Evolutionary conservation across 2,888 invertebrate genomes (phyloP), one percentile per base, ranked within the genome.

Genomic region (Molanna angustata): DNA sequence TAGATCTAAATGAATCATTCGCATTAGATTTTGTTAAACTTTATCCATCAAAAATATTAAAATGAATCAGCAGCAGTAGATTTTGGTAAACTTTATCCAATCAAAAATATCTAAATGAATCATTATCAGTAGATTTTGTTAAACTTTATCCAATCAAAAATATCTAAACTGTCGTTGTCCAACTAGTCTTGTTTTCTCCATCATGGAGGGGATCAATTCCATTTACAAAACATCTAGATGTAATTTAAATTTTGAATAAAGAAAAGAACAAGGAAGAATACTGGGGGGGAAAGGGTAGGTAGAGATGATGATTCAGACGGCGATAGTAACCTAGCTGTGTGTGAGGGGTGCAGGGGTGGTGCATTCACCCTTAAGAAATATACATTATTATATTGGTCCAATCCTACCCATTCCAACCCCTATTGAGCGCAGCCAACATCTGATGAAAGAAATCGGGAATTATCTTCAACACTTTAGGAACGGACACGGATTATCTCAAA

Each of bases 391-490:
- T 27, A 42, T 27, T 42, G 20, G 27, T 21, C 37, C 53, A 53
- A 53, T 53, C 49, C 49, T 49, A n/a, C n/a, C n/a, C n/a, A n/a
- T n/a, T n/a, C n/a, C n/a, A n/a, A n/a, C n/a, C n/a, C n/a, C n/a
- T n/a, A n/a, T n/a, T n/a, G n/a, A n/a, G n/a, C 33, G 49, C 21
- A 21, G 16, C 17, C 4, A 27, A 27, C 9, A 31, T 43, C 48
- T 52, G 52, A 48, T 52, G 52, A 52, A 53, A 53, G 53, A 53
- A 53, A 44, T 43, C 49, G 32, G 20, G 32, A 18, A 46, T 53
- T 53, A 53, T 53, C 53, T 53, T 49, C n/a, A 37, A 53, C 44
- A 17, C 44, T 16, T 44, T 44, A 18, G 32, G 1, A 4, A 9
- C 44, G 4, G n/a, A n/a, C n/a, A n/a, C n/a, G n/a, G n/a, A n/a